Evolutionary conservation across 2,888 invertebrate genomes (phyloP).

Genomic region (Sepioteuthis lessoniana): DNA sequence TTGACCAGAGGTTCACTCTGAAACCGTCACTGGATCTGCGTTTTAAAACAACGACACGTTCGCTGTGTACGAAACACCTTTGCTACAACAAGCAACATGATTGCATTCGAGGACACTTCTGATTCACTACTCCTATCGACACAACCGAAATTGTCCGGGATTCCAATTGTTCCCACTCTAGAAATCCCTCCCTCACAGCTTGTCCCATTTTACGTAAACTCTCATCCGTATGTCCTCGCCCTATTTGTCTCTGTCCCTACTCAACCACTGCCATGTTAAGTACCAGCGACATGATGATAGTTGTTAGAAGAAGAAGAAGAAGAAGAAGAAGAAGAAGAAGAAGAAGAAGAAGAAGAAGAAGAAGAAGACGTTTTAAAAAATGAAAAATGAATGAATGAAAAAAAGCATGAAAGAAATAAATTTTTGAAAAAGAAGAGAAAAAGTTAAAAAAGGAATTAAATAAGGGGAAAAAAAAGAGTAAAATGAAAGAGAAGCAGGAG

Average conservation of each 20-base stretch:
- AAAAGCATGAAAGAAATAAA: no score
- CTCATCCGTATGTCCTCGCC: neutral
- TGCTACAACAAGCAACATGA: neutral
- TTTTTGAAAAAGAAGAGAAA: neutral
- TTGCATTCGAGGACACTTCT: neutral
- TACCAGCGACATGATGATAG: neutral
- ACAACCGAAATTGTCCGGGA: neutral
- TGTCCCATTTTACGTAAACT: neutral
- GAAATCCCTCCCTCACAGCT: neutral
- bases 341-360: neutral
- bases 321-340: neutral
- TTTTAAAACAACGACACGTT: neutral
- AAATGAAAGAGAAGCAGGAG: neutral
- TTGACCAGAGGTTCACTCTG: neutral
- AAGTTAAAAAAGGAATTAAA: neutral
- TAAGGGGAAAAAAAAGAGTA: neutral
- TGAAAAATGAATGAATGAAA: neutral
- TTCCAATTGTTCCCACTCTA: neutral
- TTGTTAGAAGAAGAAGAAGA: neutral
- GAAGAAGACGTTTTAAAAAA: neutral
- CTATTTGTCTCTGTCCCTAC: neutral
- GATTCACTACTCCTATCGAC: neutral
- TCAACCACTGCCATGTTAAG: neutral
- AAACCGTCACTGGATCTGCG: neutral
- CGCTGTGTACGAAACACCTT: neutral